Evolutionary conservation across 2,888 invertebrate genomes (phyloP).

Genomic region (Perithous albicinctus): DNA sequence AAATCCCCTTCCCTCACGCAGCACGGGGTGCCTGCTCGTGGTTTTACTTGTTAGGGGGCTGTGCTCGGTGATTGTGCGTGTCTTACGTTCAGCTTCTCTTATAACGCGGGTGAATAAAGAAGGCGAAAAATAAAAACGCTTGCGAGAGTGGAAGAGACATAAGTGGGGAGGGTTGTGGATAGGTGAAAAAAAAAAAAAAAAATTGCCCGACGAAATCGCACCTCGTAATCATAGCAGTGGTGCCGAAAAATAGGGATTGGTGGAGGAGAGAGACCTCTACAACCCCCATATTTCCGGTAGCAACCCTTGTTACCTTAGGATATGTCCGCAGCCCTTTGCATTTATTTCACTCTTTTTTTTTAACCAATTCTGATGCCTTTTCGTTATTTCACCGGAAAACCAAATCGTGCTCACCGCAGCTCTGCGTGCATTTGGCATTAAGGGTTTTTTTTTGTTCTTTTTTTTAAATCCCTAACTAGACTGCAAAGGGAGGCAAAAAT

Average conservation of each 20-base stretch:
- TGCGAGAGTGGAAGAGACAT: slow-evolving; percentile 34
- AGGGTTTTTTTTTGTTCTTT: neutral
- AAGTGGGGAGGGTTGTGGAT: slow-evolving; percentile 50
- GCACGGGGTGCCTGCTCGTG: slow-evolving; percentile 41
- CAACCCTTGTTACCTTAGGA: slow-evolving; percentile 45
- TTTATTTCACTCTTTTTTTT: slow-evolving; percentile 55
- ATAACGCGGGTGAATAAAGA: slow-evolving; percentile 39
- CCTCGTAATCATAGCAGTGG: slow-evolving; percentile 68
- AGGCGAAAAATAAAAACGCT: slow-evolving; percentile 20
- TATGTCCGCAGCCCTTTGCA: slow-evolving; percentile 30
- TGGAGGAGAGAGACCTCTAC: slow-evolving; percentile 43
- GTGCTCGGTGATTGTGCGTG: slow-evolving; percentile 63
- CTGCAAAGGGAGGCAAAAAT: neutral
- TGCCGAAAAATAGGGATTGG: slow-evolving; percentile 50
- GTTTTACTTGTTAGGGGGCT: slow-evolving; percentile 66
- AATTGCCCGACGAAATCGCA: slow-evolving; percentile 67
- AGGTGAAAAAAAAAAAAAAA: slow-evolving; percentile 68
- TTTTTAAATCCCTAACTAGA: slow-evolving; percentile 9
- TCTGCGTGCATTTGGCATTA: slow-evolving; percentile 23
- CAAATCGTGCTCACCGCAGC: slow-evolving; percentile 66
- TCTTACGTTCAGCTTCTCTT: slow-evolving; percentile 43
- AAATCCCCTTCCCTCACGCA: slow-evolving; percentile 52
- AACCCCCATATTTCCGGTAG: slow-evolving; percentile 70
- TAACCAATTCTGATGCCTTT: slow-evolving; percentile 65
- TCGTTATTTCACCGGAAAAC: slow-evolving; percentile 73